Evolutionary conservation across 2,113 vertebrate genomes (phyloP).

Genomic region (Pelecanoides urinatrix): DNA sequence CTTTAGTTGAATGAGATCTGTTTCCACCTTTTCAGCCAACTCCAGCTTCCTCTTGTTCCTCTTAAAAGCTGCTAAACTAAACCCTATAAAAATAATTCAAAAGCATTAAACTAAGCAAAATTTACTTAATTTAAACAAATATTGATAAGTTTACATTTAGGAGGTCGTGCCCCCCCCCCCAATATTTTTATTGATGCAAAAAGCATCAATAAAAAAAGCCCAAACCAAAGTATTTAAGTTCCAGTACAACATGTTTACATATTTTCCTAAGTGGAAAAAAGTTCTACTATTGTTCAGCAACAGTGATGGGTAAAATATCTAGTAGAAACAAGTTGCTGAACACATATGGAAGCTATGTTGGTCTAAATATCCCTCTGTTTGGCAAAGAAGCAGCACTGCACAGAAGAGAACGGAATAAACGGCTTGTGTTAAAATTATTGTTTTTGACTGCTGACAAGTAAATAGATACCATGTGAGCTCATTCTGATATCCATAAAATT

Average conservation of each 20-base stretch:
- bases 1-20: constrained; percentile 88
- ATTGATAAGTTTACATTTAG: background rate
- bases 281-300: background rate
- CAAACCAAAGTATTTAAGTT: background rate
- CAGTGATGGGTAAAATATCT: background rate
- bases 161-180: background rate
- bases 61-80: constrained; percentile 97
- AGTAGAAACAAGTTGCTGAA: background rate
- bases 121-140: background rate
- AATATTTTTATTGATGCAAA: background rate
- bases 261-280: background rate
- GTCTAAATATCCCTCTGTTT: background rate
- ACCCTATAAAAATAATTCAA: constrained; percentile 81
- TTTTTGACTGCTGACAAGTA: constrained; percentile 44
- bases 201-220: background rate
- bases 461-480: constrained; percentile 43
- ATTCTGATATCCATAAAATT: constrained; percentile 6
- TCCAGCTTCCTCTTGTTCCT: constrained; percentile 99
- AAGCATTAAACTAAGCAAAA: constrained; percentile 17
- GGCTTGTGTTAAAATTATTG: constrained; percentile 22
- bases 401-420: background rate
- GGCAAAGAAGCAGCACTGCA: constrained; percentile 20
- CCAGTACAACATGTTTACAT: background rate
- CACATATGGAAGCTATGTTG: background rate
- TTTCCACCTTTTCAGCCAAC: constrained; percentile 94